Evolutionary conservation across 2,113 vertebrate species (phyloP).

Genomic region (Poeciliopsis turrubarensis): DNA sequence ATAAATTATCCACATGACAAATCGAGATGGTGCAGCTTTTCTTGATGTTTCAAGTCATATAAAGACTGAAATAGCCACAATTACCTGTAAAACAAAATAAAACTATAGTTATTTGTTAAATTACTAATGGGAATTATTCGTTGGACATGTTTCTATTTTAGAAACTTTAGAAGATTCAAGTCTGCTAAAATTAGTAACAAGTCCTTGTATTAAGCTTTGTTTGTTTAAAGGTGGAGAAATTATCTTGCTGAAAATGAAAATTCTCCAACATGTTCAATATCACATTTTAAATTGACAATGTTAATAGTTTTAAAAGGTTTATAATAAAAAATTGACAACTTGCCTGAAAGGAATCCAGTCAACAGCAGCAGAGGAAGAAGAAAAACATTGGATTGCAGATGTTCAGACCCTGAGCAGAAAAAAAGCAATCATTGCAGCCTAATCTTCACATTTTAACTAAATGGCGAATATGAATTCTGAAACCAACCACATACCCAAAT

Average conservation of each 20-base stretch:
- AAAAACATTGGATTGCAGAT: constrained; percentile 3
- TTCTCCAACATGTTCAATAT: too few relatives aligned
- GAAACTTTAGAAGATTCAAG: not conserved
- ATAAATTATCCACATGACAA: not conserved
- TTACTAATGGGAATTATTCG: not conserved
- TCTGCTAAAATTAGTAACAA: too few relatives aligned
- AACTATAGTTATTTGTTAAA: not conserved
- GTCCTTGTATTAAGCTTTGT: too few relatives aligned
- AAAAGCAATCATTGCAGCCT: not conserved
- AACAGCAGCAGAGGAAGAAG: constrained; percentile 39
- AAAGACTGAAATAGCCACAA: not conserved
- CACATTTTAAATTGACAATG: not conserved
- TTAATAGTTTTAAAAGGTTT: not conserved
- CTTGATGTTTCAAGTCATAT: not conserved
- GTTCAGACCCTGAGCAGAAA: constrained; percentile 36
- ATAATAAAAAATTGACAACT: not conserved
- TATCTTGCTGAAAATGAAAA: too few relatives aligned
- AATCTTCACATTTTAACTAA: too few relatives aligned
- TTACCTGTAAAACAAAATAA: constrained; percentile 31
- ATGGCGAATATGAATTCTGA: too few relatives aligned
- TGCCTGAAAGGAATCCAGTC: constrained; percentile 9
- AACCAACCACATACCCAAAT: too few relatives aligned
- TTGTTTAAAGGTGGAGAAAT: too few relatives aligned
- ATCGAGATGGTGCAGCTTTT: not conserved
- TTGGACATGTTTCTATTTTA: not conserved